Percentiles rank a stretch among this genome's conserved stretches.
Conservation (phyloP, 2,113 vertebrate species). For the Pelecanus crispus region DNA sequence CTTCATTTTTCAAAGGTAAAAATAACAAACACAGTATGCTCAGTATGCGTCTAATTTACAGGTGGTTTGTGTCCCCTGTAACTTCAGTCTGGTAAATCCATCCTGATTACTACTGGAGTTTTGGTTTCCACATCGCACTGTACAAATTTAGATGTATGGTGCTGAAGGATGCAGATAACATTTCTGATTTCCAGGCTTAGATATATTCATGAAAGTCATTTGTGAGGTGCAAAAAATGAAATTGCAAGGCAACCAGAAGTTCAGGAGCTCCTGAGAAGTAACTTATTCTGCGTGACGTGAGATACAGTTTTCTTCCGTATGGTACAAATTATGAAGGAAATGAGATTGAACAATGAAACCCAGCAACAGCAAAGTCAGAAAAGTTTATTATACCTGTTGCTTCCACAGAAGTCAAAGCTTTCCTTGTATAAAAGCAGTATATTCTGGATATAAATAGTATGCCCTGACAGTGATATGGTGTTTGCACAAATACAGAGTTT, state of each 20-base stretch:
- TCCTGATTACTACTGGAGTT: not conserved
- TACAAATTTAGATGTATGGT: too few species aligned
- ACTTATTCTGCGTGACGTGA: not conserved
- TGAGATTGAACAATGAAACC: not conserved
- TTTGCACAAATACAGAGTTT: not conserved
- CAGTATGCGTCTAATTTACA: too few species aligned
- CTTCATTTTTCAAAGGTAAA: not conserved
- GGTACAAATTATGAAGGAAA: not conserved
- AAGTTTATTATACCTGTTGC: not conserved
- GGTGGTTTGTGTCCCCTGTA: not conserved
- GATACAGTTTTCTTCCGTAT: not conserved
- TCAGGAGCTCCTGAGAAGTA: not conserved
- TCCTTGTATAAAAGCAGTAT: not conserved
- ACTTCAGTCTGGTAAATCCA: not conserved
- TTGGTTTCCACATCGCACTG: not conserved
- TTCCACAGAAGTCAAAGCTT: not conserved
- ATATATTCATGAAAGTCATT: not conserved
- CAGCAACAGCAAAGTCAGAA: not conserved
- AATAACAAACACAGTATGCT: fast-evolving
- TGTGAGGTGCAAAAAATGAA: not conserved
- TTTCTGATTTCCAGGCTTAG: not conserved
- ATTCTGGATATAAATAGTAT: not conserved
- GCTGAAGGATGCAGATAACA: not conserved
- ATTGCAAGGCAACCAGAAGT: not conserved
- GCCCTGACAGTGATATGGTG: not conserved